Evolutionary conservation across 2,113 vertebrate genomes (phyloP).

Genomic region (Sylvilagus bachmani): DNA sequence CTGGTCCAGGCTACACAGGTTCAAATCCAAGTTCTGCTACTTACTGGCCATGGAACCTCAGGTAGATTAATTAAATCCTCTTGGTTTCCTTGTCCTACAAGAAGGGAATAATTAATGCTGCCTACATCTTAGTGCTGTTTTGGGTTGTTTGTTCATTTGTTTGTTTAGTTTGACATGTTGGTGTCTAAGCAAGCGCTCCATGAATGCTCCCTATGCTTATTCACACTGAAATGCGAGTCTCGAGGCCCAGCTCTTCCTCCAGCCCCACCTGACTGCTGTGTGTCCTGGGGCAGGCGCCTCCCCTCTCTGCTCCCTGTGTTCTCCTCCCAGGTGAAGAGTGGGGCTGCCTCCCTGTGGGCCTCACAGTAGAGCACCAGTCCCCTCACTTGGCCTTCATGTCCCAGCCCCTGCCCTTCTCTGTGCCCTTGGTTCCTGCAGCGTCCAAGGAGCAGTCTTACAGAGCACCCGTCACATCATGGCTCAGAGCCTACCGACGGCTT

Average conservation of each 20-base stretch:
- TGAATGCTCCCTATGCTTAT: neutral
- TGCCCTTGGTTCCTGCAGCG: neutral
- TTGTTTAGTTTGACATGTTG: too few species aligned
- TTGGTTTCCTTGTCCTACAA: neutral
- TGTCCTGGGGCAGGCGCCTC: neutral
- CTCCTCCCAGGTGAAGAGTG: neutral
- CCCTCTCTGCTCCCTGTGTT: neutral
- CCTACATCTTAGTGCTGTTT: neutral
- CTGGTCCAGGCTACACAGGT: neutral
- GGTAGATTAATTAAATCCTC: neutral
- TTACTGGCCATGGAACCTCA: neutral
- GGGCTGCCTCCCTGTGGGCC: neutral
- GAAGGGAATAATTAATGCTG: neutral
- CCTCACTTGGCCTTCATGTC: neutral
- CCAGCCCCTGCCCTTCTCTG: neutral
- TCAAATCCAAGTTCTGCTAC: neutral
- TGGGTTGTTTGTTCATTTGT: neutral
- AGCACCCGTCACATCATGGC: neutral
- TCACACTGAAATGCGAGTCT: neutral
- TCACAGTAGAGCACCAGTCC: neutral
- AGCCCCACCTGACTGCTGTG: neutral
- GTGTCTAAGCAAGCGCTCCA: neutral
- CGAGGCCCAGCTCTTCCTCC: neutral
- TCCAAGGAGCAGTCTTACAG: neutral
- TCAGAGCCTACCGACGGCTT: neutral